These are phyloP conservation scores for Zeuzera pyrina DNA, from an alignment of 2,888 invertebrate species.

Conservation along the genomic window DNA sequence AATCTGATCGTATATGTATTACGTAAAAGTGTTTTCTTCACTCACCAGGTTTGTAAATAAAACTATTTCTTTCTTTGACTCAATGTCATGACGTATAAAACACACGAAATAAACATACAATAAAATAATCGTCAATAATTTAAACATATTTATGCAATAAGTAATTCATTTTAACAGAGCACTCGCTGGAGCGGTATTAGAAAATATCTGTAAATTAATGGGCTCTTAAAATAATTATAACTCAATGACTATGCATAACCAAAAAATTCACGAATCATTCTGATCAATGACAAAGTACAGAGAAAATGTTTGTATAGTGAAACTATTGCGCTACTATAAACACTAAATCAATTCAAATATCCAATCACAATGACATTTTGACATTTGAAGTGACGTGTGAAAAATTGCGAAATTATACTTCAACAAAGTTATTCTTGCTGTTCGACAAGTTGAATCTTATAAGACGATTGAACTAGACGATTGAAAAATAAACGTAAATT, in stretches of 20 bases:
- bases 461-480: no score
- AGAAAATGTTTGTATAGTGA: conserved; percentile 14
- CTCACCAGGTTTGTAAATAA: no score
- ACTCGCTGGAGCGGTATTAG: conserved; percentile 21
- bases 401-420: conserved; percentile 17
- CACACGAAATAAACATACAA: conserved; percentile 1
- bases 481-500: conserved; percentile 5
- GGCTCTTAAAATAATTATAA: conserved; percentile 37
- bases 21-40: no score
- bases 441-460: no score
- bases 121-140: conserved; percentile 3
- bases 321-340: conserved; percentile 21
- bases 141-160: conserved; percentile 5
- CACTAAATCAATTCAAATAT: conserved; percentile 13
- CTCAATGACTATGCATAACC: conserved; percentile 29
- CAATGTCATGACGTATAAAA: no score
- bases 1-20: no score
- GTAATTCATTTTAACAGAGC: conserved; percentile 9
- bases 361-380: conserved; percentile 15
- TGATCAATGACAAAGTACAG: conserved; percentile 16
- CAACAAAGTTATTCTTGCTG: conserved; percentile 14
- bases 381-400: conserved; percentile 23
- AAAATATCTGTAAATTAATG: conserved; percentile 36
- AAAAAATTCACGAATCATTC: conserved; percentile 20
- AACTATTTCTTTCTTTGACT: no score